Base-by-base conservation (phyloP, 2,113 vertebrate genomes). In the Antechinus stuartii region DNA sequence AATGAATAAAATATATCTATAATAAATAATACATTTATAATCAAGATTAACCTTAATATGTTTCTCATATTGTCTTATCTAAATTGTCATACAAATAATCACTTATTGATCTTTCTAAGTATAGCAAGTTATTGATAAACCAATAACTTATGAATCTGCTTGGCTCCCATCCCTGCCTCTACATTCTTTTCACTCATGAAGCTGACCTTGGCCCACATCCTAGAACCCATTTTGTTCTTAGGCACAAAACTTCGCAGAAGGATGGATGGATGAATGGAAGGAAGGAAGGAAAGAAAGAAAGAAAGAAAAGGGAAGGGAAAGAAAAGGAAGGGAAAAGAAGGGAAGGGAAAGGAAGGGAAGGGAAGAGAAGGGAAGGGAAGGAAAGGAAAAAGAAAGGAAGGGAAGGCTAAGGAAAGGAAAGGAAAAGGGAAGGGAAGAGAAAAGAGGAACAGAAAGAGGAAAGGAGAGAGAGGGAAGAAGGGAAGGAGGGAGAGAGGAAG, bases 21-120 rank as follows among this genome's bases (percentile, higher is more conserved):
- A 94, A 91, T 91, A 95, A 95, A 90, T 95, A 97, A 95, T 92
- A 4, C 30, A 68, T 68, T 68, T 68, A 14, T 96, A 49, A 93
- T 91, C 54, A 94, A 68, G 27, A 30, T 95, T 94, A 93, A 96
- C n/a, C 49, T 91, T 96, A 53, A 35, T 90, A 16, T 89, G 93
- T 95, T 68, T 91, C 91, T 42, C 49, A 93, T 5, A 55, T 55
- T 25, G 50, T 61, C 24, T 68, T 94, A 54, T 90, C 46, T 92
- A 57, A 94, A 42, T 1, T 93, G 25, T 93, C 57, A 96, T 52
- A 9, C 24, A 93, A 93, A 92, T 94, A 56, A 90, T 46, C 54
- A 84, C 54, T 95, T 46, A n/a, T 6, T 95, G 8, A 90, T 14
- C 11, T 56, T 93, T 95, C 0, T 94, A 35, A 93, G 89, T 53